Percentiles rank a stretch among this genome's conserved stretches.
Evolutionary conservation across 2,113 vertebrate genomes (phyloP).

Genomic region (Phoenicopterus ruber): DNA sequence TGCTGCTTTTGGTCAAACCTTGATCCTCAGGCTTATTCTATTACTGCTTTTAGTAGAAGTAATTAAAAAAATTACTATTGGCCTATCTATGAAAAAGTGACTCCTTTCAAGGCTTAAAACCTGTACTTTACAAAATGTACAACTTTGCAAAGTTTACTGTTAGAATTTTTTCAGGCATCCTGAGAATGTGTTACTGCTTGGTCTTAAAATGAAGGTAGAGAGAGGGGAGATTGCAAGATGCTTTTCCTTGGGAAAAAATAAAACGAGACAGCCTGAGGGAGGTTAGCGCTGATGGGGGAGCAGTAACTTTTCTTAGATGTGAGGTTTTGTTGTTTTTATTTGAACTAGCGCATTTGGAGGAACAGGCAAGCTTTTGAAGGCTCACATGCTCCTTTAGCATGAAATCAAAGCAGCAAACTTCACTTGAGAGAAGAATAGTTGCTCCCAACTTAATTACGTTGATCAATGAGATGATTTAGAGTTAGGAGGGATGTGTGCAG

Average conservation of each 20-base stretch:
- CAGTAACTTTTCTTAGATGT: background rate
- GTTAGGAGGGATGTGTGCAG: background rate
- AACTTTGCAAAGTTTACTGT: background rate
- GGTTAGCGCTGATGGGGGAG: background rate
- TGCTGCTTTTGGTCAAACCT: too few relatives aligned
- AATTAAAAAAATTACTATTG: background rate
- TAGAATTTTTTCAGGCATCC: background rate
- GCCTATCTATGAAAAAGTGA: background rate
- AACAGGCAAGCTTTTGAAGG: background rate
- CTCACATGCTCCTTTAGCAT: background rate
- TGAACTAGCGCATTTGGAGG: background rate
- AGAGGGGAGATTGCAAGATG: background rate
- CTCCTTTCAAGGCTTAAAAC: background rate
- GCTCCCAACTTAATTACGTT: background rate
- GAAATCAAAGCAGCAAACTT: background rate
- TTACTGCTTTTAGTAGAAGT: background rate
- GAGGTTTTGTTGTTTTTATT: background rate
- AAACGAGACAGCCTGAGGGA: background rate
- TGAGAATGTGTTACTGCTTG: background rate
- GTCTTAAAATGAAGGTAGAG: background rate
- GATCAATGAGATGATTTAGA: conserved; percentile 1
- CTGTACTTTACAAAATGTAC: background rate
- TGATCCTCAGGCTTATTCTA: background rate
- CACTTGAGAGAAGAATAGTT: background rate
- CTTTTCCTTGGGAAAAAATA: background rate